Percentiles rank a stretch among this genome's conserved stretches.
phyloP scores from a whole-genome alignment of 2,797 vertebrate species.

The Leptatherina wallacei region DNA sequence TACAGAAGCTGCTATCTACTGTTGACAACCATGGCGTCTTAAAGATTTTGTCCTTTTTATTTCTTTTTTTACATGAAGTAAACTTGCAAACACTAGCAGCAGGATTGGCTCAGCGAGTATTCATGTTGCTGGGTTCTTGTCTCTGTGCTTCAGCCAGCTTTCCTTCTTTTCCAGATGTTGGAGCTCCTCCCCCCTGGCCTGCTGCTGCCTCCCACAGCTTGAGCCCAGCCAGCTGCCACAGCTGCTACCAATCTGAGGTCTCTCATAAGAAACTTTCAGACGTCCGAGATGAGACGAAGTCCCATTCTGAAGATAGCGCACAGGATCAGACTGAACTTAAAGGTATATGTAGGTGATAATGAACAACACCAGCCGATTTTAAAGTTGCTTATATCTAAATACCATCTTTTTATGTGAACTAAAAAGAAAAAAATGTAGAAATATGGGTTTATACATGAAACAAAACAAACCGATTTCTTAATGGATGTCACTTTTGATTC shows the following conservation, averaged over 20 bases:
- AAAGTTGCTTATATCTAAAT: not conserved
- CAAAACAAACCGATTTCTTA: not conserved
- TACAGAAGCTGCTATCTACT: not conserved
- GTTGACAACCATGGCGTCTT: not conserved
- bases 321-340: conserved; percentile 42
- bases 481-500: conserved; percentile 17
- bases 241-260: conserved; percentile 79
- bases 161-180: conserved; percentile 80
- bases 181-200: conserved; percentile 72
- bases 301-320: conserved; percentile 33
- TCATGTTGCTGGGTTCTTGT: conserved; percentile 54
- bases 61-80: conserved; percentile 6
- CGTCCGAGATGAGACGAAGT: conserved; percentile 54
- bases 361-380: not conserved
- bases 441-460: not conserved
- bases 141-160: conserved; percentile 58
- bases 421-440: not conserved
- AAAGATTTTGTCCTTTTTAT: not conserved
- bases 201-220: conserved; percentile 67
- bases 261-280: conserved; percentile 54
- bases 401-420: not conserved
- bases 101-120: conserved; percentile 39
- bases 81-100: conserved; percentile 23
- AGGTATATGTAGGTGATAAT: conserved; percentile 21
- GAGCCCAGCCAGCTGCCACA: conserved; percentile 70